Conservation (phyloP, 2,888 invertebrate genomes). For the Lomographa bimaculata region DNA sequence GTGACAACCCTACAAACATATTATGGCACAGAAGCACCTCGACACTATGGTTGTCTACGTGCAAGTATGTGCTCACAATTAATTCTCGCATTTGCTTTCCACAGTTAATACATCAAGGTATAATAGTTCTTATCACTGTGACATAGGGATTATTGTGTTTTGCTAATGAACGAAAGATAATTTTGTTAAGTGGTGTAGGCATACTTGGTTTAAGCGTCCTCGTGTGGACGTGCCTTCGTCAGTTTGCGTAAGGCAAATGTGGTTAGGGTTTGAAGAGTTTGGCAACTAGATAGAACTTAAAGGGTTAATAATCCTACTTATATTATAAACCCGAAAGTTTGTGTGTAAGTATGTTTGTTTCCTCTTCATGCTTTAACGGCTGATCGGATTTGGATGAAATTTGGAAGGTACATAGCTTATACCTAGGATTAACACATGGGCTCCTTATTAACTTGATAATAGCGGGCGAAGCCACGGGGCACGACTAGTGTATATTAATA, state of each 20-base stretch:
- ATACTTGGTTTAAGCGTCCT: conserved; percentile 31
- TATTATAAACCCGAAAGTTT: too few relatives aligned
- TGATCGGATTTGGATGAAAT: too few relatives aligned
- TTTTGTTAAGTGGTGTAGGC: conserved; percentile 24
- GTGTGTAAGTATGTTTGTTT: too few relatives aligned
- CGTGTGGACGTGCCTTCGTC: conserved; percentile 24
- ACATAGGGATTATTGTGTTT: conserved; percentile 14
- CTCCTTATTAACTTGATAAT: too few relatives aligned
- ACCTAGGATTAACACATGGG: too few relatives aligned
- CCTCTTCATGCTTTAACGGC: too few relatives aligned
- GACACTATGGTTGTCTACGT: conserved; percentile 33
- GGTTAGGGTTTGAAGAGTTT: conserved; percentile 16
- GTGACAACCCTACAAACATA: conserved; percentile 24
- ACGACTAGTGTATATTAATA: too few relatives aligned
- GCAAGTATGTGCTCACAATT: conserved; percentile 33
- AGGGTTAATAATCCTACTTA: too few relatives aligned
- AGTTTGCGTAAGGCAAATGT: conserved; percentile 28
- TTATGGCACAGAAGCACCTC: conserved; percentile 33
- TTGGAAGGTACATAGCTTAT: too few relatives aligned
- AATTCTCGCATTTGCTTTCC: conserved; percentile 20
- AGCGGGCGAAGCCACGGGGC: too few relatives aligned
- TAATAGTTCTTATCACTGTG: conserved; percentile 24
- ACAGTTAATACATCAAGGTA: conserved; percentile 17
- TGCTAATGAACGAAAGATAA: conserved; percentile 17
- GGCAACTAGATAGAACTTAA: conserved; percentile 4